Percentiles rank a stretch among this genome's conserved stretches.
These are phyloP conservation scores for Haliaeetus leucogaster DNA, from an alignment of 2,113 vertebrate species.

Conservation along the genomic window DNA sequence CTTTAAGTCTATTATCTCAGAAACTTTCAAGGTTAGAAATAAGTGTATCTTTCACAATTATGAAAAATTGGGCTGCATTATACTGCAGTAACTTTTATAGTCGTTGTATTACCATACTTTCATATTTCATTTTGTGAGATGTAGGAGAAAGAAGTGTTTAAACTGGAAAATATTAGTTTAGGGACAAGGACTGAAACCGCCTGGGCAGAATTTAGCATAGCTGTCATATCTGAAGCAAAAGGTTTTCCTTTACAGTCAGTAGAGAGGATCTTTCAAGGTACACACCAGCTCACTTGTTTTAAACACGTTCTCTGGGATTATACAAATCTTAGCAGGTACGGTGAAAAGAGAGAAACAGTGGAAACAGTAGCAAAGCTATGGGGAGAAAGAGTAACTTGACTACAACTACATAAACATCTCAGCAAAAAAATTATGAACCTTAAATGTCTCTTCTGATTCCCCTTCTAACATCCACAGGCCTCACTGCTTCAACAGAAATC, in stretches of 20 bases:
- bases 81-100: background rate
- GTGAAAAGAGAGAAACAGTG: background rate
- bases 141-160: background rate
- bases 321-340: background rate
- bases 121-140: background rate
- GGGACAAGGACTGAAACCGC: background rate
- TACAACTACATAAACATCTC: background rate
- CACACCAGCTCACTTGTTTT: background rate
- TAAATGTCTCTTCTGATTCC: background rate
- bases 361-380: background rate
- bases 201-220: background rate
- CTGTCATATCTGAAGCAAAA: background rate
- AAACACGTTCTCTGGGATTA: background rate
- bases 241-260: background rate
- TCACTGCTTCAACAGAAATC: background rate
- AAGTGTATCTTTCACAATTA: background rate
- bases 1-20: background rate
- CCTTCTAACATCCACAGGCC: background rate
- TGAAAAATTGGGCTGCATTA: background rate
- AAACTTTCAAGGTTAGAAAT: background rate
- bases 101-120: background rate
- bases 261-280: background rate
- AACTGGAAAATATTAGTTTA: constrained; percentile 2
- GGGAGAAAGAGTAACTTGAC: background rate
- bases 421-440: background rate